A percentile compares a stretch with the other conserved stretches of the same genome.
Conservation (phyloP, 1,140 invertebrate species). For the Brachionus sp. region DNA sequence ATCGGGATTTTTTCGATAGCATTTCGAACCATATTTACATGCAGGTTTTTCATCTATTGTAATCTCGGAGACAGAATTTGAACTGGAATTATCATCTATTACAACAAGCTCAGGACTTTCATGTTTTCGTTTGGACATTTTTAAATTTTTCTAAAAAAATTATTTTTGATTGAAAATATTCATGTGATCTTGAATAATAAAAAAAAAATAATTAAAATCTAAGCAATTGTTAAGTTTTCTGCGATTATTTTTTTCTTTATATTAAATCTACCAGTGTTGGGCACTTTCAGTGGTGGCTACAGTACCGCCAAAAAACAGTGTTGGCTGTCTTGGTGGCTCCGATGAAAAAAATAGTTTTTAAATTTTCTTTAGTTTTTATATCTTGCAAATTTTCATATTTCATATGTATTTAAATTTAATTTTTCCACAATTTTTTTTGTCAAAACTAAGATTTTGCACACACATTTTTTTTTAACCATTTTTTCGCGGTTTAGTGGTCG, state of each 20-base stretch:
- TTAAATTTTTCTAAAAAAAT: neutral
- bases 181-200: slow-evolving; percentile 1
- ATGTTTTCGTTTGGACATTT: neutral
- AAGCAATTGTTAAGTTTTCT: neutral
- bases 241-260: neutral
- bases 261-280: no score
- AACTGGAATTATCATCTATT: neutral
- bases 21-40: slow-evolving; percentile 75
- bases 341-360: no score
- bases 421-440: no score
- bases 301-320: no score
- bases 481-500: no score
- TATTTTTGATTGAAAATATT: neutral
- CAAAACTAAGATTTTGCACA: no score
- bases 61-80: neutral
- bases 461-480: no score
- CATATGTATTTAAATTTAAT: no score
- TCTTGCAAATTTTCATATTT: no score
- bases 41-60: slow-evolving; percentile 48
- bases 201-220: neutral
- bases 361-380: no score
- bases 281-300: no score
- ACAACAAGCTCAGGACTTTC: neutral
- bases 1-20: slow-evolving; percentile 76
- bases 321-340: no score